Evolutionary conservation across 2,888 invertebrate species (phyloP).

Genomic region (Leptinotarsa juncta): DNA sequence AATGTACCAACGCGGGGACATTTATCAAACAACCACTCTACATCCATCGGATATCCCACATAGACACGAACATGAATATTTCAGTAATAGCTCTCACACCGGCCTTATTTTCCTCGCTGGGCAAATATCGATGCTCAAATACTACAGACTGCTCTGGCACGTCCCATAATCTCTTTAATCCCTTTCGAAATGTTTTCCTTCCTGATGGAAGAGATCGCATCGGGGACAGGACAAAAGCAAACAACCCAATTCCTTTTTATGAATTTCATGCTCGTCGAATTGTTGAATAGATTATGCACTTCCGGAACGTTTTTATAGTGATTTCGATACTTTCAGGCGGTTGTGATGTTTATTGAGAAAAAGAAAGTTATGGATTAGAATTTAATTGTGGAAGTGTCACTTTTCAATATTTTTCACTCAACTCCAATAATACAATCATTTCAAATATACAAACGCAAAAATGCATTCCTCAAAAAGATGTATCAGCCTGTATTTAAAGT

Average conservation of each 20-base stretch:
- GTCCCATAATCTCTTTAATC: conserved; percentile 47
- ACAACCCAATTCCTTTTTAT: conserved; percentile 8
- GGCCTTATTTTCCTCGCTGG: conserved; percentile 55
- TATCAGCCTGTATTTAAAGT: no score
- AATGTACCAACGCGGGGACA: conserved; percentile 50
- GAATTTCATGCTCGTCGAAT: conserved; percentile 6
- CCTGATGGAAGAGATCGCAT: conserved; percentile 28
- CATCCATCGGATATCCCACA: conserved; percentile 59
- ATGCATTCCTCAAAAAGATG: no score
- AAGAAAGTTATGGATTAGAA: no score
- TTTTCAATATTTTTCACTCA: no score
- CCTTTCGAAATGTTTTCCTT: conserved; percentile 45
- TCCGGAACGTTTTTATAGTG: not conserved
- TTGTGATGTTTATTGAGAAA: no score
- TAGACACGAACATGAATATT: conserved; percentile 63
- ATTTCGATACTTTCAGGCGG: no score
- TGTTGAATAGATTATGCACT: conserved; percentile 2
- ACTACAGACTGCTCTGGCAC: conserved; percentile 42
- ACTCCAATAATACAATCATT: no score
- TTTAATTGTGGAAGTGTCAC: no score
- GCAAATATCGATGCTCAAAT: conserved; percentile 52
- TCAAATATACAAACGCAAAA: no score
- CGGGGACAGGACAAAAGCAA: not conserved
- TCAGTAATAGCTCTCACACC: conserved; percentile 58
- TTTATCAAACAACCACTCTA: conserved; percentile 58